Evolutionary conservation across 2,797 vertebrate species (phyloP).

Genomic region (Fundulus diaphanus): DNA sequence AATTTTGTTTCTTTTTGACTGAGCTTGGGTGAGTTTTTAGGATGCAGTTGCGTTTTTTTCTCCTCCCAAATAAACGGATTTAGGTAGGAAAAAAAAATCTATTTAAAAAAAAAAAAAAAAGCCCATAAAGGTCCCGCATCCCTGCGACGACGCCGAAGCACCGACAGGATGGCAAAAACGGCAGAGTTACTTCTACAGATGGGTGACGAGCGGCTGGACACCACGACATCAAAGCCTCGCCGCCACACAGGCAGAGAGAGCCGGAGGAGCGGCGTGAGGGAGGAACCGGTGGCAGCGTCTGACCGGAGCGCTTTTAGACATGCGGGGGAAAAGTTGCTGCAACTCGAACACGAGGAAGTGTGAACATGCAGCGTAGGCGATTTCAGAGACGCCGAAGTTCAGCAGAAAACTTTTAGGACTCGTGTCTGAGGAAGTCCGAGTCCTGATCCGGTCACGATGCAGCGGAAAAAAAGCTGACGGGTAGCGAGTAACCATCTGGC

Average conservation of each 20-base stretch:
- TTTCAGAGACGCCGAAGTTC: constrained; percentile 44
- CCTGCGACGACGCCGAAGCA: constrained; percentile 24
- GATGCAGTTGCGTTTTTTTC: too few species aligned
- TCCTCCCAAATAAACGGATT: too few species aligned
- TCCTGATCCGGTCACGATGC: constrained; percentile 2
- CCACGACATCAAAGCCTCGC: constrained; percentile 19
- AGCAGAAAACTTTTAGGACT: constrained; percentile 24
- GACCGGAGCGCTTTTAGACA: constrained; percentile 13
- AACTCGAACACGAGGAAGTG: constrained; percentile 11
- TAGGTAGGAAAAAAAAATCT: too few species aligned
- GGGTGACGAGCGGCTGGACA: constrained; percentile 22
- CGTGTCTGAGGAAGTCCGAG: constrained; percentile 6
- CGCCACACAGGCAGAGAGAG: constrained; percentile 46
- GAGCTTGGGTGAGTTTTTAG: too few species aligned
- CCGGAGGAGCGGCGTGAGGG: background rate
- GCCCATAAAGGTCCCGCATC: too few species aligned
- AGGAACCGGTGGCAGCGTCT: constrained; percentile 31
- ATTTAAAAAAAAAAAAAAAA: too few species aligned
- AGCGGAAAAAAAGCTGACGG: background rate
- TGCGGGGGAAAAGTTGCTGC: constrained; percentile 26
- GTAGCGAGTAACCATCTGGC: background rate
- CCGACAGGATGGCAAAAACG: constrained; percentile 44
- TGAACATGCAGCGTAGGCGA: constrained; percentile 35
- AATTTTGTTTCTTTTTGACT: too few species aligned
- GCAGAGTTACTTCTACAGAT: constrained; percentile 47